phyloP scores from a whole-genome alignment of 2,888 invertebrate species.

The Caenorhabditis plicata region DNA sequence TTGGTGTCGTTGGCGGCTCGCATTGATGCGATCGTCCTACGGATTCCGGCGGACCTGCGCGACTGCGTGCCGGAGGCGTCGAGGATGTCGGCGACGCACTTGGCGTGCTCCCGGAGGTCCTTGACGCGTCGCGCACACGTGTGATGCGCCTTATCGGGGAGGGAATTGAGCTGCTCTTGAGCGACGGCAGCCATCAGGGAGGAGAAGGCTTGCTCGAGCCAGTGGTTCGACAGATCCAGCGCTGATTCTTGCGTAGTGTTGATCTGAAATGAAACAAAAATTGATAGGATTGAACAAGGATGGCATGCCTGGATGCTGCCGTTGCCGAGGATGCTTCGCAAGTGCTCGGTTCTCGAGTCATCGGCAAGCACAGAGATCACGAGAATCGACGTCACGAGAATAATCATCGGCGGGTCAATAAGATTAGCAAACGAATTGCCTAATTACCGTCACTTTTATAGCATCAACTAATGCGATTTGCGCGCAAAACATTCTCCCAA shows the following conservation, averaged over 20 bases:
- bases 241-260: conserved; percentile 27
- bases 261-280: conserved; percentile 8
- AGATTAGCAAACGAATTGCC: too few relatives aligned
- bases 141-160: conserved; percentile 7
- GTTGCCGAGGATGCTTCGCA: too few relatives aligned
- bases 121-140: conserved; percentile 21
- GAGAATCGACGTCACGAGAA: too few relatives aligned
- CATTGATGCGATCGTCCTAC: conserved; percentile 3
- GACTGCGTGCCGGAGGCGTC: conserved; percentile 3
- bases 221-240: conserved; percentile 23
- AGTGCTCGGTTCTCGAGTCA: too few relatives aligned
- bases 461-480: too few relatives aligned
- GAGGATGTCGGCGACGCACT: conserved; percentile 28
- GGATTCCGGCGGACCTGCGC: not conserved
- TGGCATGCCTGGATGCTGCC: too few relatives aligned
- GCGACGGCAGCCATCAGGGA: conserved; percentile 34
- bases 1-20: not conserved
- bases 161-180: conserved; percentile 20
- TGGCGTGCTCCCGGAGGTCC: conserved; percentile 23
- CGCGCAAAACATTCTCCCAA: too few relatives aligned
- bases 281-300: too few relatives aligned
- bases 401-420: too few relatives aligned
- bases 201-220: conserved; percentile 37
- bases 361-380: too few relatives aligned
- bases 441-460: too few relatives aligned